Percentiles rank a stretch among this genome's conserved stretches.
Conservation (phyloP, 2,797 vertebrate genomes). For the Nyctalus aviator region DNA sequence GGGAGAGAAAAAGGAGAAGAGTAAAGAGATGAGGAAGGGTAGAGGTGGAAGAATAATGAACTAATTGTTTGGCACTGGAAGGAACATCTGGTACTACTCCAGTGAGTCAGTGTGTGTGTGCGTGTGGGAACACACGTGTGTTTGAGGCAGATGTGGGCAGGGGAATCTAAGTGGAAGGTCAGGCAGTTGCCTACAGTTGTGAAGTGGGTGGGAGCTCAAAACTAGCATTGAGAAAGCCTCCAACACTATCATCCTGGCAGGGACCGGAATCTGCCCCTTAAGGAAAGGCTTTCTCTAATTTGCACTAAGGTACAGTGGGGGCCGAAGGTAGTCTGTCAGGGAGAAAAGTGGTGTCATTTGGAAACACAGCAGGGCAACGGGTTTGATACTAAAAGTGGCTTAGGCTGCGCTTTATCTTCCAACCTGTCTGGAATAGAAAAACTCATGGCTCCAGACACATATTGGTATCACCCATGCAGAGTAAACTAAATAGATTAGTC, state of each 20-base stretch:
- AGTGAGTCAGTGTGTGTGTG: neutral
- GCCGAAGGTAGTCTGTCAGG: neutral
- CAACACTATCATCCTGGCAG: neutral
- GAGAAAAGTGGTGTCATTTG: neutral
- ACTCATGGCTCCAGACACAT: rapidly evolving
- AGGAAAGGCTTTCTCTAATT: neutral
- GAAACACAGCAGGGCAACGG: neutral
- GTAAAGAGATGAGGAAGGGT: neutral
- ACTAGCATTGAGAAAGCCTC: neutral
- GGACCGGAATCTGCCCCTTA: neutral
- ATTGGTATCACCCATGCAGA: neutral
- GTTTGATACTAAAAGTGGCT: neutral
- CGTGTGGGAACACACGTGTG: no score
- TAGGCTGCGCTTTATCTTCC: neutral
- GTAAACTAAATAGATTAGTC: neutral
- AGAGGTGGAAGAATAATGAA: neutral
- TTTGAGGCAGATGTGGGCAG: neutral
- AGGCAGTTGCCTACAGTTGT: neutral
- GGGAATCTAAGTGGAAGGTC: neutral
- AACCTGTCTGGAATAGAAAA: neutral
- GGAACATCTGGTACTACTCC: neutral
- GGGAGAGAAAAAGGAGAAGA: neutral
- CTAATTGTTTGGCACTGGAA: neutral
- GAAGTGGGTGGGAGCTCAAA: neutral
- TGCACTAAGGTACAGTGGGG: neutral